Base-by-base conservation (phyloP, 2,113 vertebrate species). In the Gavia stellata region DNA sequence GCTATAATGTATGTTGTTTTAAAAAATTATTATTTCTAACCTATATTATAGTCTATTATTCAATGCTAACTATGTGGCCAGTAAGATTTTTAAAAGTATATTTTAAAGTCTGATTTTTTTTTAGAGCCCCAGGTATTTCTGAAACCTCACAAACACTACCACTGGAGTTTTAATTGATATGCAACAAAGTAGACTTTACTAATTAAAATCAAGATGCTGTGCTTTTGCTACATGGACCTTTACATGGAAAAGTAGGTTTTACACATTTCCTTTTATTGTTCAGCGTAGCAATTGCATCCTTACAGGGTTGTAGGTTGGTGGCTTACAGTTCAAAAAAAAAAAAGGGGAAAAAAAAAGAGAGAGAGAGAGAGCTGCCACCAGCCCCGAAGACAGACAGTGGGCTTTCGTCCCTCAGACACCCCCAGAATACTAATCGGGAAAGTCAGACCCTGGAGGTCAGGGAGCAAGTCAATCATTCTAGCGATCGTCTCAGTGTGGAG, bases 391-490 rank as follows among this genome's bases (percentile, higher is more conserved):
- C 98, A 99, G 99, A 99, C 99, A 99, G 99, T 99, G 99, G 99
- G 99, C 99, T 98, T 98, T 98, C 98, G 98, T 98, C 98, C 98
- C 98, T 98, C 98, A 97, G 84, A 98, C 98, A 97, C 98, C 98
- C 99, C 98, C 97, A 95, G 99, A 99, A 99, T 99, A 99, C 99
- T 99, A 99, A 99, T 99, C 98, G 99, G 98, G 95, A 95, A 97
- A 98, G 98, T 96, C 97, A 98, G 99, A 98, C 99, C 99, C 98
- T 98, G 98, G 99, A 99, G 99, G 99, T 99, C 99, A 99, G 99
- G 97, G 99, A 99, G 99, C 99, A 98, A 99, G 99, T 99, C 99
- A 99, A 99, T 99, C 99, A 99, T 99, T 98, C 99, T 97, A 97
- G 98, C 98, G 98, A 98, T 98, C 98, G 98, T 98, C 98, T 99